Conservation (phyloP, 2,113 vertebrate genomes). For the Grantiella picta region DNA sequence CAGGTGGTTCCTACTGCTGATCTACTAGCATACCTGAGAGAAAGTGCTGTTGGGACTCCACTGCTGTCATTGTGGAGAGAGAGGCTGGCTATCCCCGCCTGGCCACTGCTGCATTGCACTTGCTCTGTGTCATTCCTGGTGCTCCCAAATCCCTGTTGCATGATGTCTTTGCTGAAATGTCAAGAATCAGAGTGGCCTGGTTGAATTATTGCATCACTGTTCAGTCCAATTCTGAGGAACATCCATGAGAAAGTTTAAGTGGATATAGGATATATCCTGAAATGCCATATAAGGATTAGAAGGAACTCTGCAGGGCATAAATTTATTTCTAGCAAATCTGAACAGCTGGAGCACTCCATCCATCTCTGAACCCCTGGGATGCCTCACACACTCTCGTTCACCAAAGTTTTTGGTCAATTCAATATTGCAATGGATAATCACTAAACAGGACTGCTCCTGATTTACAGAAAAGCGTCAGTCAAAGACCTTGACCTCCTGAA, state of each 20-base stretch:
- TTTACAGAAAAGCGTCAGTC: neutral
- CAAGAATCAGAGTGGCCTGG: neutral
- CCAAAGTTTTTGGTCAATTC: neutral
- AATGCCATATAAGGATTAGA: neutral
- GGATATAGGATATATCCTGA: neutral
- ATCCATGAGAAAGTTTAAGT: neutral
- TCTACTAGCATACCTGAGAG: neutral
- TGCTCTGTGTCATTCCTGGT: neutral
- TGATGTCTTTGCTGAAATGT: neutral
- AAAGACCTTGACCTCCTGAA: neutral
- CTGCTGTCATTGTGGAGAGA: neutral
- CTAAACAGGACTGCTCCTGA: neutral
- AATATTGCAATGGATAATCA: neutral
- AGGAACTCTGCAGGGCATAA: neutral
- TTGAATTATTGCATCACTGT: neutral
- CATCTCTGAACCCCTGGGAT: neutral
- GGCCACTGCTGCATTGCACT: neutral
- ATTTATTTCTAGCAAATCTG: neutral
- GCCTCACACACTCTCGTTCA: neutral
- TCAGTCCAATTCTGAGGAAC: neutral
- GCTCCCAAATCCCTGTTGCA: neutral
- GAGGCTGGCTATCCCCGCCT: neutral
- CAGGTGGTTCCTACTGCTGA: neutral
- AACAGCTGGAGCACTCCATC: neutral
- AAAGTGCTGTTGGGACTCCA: fast-evolving